phyloP scores from a whole-genome alignment of 2,888 invertebrate species.

The Phyllotreta striolata region DNA sequence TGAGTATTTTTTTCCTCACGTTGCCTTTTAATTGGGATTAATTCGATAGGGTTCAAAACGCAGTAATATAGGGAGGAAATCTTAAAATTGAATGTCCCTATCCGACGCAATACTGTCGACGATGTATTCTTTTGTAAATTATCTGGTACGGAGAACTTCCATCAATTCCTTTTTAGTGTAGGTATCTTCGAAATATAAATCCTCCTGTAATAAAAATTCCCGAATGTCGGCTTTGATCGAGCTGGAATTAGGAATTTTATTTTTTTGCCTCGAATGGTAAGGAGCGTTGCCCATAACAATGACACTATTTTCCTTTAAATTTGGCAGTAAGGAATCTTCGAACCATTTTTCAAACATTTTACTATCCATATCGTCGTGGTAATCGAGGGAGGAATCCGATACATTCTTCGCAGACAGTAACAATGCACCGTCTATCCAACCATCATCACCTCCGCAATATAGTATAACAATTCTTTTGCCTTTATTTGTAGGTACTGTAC shows the following conservation, averaged over 20 bases:
- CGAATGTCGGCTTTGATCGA: constrained; percentile 39
- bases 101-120: background rate
- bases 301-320: constrained; percentile 33
- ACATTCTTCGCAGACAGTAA: background rate
- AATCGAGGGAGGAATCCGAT: constrained; percentile 15
- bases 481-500: background rate
- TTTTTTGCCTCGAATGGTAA: constrained; percentile 28
- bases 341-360: constrained; percentile 35
- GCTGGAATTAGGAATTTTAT: constrained; percentile 34
- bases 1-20: background rate
- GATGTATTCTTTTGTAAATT: background rate
- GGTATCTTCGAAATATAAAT: background rate
- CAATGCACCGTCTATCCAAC: background rate
- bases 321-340: constrained; percentile 35
- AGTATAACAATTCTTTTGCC: background rate
- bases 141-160: background rate
- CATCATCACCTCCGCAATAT: background rate
- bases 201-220: constrained; percentile 20
- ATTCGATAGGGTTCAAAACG: background rate
- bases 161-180: background rate
- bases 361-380: constrained; percentile 21
- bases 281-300: constrained; percentile 41
- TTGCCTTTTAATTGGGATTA: constrained; percentile 1
- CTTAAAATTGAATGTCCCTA: constrained; percentile 1
- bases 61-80: background rate